Evolutionary conservation across 2,113 vertebrate genomes (phyloP).

Genomic region (Halichoeres trimaculatus): DNA sequence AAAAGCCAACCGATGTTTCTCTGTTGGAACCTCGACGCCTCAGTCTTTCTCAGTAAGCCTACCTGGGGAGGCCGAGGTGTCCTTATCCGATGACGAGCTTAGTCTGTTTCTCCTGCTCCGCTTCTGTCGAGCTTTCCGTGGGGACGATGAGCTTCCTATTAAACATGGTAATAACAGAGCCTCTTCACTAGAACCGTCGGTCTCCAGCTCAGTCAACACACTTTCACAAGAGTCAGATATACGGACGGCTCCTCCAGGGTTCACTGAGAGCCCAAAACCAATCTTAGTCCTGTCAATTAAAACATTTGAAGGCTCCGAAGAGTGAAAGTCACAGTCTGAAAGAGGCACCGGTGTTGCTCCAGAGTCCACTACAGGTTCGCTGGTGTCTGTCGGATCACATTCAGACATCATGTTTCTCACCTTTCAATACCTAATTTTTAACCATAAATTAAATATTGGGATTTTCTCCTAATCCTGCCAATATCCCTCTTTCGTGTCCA

Average conservation of each 20-base stretch:
- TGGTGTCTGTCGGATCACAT: constrained; percentile 74
- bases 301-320: constrained; percentile 40
- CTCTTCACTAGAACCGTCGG: constrained; percentile 82
- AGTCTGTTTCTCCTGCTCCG: constrained; percentile 66
- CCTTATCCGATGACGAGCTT: constrained; percentile 84
- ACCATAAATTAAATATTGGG: too few relatives aligned
- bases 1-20: too few relatives aligned
- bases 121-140: constrained; percentile 69
- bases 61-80: constrained; percentile 82
- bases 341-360: constrained; percentile 38
- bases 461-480: too few relatives aligned
- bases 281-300: constrained; percentile 63
- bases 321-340: constrained; percentile 65
- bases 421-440: constrained; percentile 2
- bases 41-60: too few relatives aligned
- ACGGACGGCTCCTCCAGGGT: constrained; percentile 79
- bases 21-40: too few relatives aligned
- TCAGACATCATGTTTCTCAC: constrained; percentile 80
- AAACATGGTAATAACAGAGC: constrained; percentile 78
- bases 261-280: constrained; percentile 43
- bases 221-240: constrained; percentile 81
- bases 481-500: too few relatives aligned
- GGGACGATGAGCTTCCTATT: constrained; percentile 69
- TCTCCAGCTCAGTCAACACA: constrained; percentile 82
- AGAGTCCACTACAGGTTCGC: constrained; percentile 53